Percentiles rank a stretch among this genome's conserved stretches.
Conservation (phyloP, 2,888 invertebrate genomes). For the Chorisops tibialis region DNA sequence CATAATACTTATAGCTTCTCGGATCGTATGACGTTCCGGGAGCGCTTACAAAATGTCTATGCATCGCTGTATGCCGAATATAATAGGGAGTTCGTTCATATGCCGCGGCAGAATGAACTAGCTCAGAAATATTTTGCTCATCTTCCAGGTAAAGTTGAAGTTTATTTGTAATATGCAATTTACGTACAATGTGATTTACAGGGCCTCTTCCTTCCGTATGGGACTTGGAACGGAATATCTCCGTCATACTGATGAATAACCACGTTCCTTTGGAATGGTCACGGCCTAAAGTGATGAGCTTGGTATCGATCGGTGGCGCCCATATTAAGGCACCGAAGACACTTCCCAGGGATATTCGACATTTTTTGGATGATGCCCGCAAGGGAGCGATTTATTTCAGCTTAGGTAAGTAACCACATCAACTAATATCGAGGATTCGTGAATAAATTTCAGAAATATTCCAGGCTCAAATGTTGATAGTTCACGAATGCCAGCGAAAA, state of each 20-base stretch:
- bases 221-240: slow-evolving; percentile 51
- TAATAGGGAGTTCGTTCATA: slow-evolving; percentile 42
- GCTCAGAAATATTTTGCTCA: slow-evolving; percentile 44
- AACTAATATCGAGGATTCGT: no score
- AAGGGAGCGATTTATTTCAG: slow-evolving; percentile 54
- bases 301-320: slow-evolving; percentile 57
- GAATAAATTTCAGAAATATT: no score
- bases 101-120: slow-evolving; percentile 44
- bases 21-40: slow-evolving; percentile 53
- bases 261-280: slow-evolving; percentile 53
- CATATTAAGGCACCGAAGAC: slow-evolving; percentile 53
- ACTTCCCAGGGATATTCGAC: slow-evolving; percentile 49
- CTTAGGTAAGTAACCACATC: slow-evolving; percentile 43
- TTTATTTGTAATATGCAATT: neutral
- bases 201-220: slow-evolving; percentile 42
- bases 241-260: slow-evolving; percentile 54
- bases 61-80: slow-evolving; percentile 43
- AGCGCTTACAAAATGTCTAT: slow-evolving; percentile 55
- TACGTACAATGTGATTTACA: neutral
- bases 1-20: slow-evolving; percentile 49
- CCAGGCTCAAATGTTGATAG: slow-evolving; percentile 50
- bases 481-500: slow-evolving; percentile 47
- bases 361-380: slow-evolving; percentile 51
- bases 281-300: slow-evolving; percentile 50
- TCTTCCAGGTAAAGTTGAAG: slow-evolving; percentile 37